These are phyloP conservation scores for Limnephilus lunatus DNA, from an alignment of 2,888 invertebrate species.

Conservation along the genomic window DNA sequence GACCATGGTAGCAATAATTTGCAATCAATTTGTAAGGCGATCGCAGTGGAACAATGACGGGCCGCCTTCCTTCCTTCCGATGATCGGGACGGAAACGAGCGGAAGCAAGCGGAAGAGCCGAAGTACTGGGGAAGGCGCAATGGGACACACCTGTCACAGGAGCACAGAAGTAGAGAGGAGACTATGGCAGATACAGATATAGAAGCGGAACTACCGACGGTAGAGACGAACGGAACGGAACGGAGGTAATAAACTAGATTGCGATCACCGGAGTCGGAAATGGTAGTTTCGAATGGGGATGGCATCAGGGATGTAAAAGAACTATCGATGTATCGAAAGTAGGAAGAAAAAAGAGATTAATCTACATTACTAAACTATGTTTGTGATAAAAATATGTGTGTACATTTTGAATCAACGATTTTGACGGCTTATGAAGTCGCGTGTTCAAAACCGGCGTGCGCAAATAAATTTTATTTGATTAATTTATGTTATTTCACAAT, in stretches of 20 bases:
- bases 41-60: conserved; percentile 14
- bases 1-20: not conserved
- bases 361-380: not conserved
- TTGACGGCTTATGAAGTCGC: too few relatives aligned
- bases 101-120: not conserved
- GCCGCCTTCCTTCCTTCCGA: not conserved
- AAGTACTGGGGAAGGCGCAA: not conserved
- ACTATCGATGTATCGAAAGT: not conserved
- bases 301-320: not conserved
- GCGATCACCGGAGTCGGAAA: not conserved
- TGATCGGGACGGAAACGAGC: conserved; percentile 3
- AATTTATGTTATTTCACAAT: too few relatives aligned
- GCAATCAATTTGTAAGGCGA: not conserved
- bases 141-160: conserved; percentile 29
- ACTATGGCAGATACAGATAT: not conserved
- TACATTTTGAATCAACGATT: too few relatives aligned
- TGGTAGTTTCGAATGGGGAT: not conserved
- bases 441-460: too few relatives aligned
- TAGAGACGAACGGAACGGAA: not conserved
- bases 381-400: too few relatives aligned
- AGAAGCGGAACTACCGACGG: not conserved
- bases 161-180: not conserved
- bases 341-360: not conserved
- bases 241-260: conserved; percentile 39
- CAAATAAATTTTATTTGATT: too few relatives aligned